Percentiles rank a stretch among this genome's conserved stretches.
Conservation (phyloP, 1,140 invertebrate species). For the Reticulitermes speratus region DNA sequence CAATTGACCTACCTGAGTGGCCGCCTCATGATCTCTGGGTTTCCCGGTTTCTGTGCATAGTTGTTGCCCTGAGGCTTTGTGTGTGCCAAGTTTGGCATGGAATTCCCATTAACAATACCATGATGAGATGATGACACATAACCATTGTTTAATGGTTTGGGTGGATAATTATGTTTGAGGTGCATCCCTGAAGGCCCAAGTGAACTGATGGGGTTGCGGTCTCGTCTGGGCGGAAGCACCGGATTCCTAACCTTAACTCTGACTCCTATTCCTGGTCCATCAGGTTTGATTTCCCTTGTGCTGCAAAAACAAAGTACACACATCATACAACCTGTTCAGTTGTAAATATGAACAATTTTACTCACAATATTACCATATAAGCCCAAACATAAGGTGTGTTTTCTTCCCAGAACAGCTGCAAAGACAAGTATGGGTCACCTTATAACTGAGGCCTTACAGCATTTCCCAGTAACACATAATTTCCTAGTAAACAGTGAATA, state of each 20-base stretch:
- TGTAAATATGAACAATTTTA: too few relatives aligned
- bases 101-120: neutral
- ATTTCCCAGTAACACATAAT: too few relatives aligned
- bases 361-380: too few relatives aligned
- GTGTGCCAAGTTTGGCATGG: constrained; percentile 26
- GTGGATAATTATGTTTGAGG: constrained; percentile 34
- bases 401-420: too few relatives aligned
- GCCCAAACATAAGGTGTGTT: too few relatives aligned
- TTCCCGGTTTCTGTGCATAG: constrained; percentile 41
- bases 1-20: constrained; percentile 60
- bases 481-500: too few relatives aligned
- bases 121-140: constrained; percentile 15
- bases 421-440: too few relatives aligned
- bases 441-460: too few relatives aligned
- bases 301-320: constrained; percentile 52
- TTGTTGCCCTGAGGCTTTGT: constrained; percentile 38
- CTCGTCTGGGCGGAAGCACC: constrained; percentile 30
- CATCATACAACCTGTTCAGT: too few relatives aligned
- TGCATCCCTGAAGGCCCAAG: neutral
- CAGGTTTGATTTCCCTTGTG: constrained; percentile 87
- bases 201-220: constrained; percentile 41
- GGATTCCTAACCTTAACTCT: constrained; percentile 62
- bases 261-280: constrained; percentile 80
- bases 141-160: constrained; percentile 42
- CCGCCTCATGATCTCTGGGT: constrained; percentile 65